Evolutionary conservation across 2,888 invertebrate species (phyloP).

Genomic region (Masnerella sp.): DNA sequence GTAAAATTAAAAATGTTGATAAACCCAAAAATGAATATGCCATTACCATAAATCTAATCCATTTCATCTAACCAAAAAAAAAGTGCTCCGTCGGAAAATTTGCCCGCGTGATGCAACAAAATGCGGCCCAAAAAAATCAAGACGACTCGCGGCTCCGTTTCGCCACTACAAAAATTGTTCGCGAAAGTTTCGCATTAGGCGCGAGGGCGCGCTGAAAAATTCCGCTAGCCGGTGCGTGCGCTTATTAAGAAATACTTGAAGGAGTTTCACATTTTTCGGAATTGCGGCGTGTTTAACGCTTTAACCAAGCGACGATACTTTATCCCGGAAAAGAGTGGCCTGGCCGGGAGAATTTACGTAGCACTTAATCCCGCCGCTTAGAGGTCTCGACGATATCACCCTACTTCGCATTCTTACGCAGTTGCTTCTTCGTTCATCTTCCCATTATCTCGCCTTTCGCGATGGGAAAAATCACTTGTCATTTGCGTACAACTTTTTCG

Average conservation of each 20-base stretch:
- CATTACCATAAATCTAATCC: too few species aligned
- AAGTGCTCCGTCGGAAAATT: too few species aligned
- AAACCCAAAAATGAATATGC: too few species aligned
- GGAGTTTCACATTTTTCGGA: slow-evolving; percentile 51
- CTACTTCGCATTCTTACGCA: slow-evolving; percentile 67
- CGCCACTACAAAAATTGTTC: background rate
- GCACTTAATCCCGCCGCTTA: slow-evolving; percentile 76
- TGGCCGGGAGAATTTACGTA: slow-evolving; percentile 74
- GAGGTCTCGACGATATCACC: slow-evolving; percentile 71
- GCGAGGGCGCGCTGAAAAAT: slow-evolving; percentile 17
- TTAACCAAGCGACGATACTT: slow-evolving; percentile 70
- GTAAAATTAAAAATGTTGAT: too few species aligned
- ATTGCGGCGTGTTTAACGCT: slow-evolving; percentile 55
- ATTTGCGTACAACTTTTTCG: slow-evolving; percentile 4
- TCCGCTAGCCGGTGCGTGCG: slow-evolving; percentile 25
- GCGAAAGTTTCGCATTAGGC: background rate
- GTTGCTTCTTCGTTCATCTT: slow-evolving; percentile 49
- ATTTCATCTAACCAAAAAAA: too few species aligned
- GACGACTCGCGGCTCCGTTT: too few species aligned
- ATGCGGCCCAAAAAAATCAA: too few species aligned
- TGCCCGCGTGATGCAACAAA: too few species aligned
- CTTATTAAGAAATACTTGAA: slow-evolving; percentile 54
- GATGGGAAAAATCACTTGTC: slow-evolving; percentile 39
- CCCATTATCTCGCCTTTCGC: slow-evolving; percentile 30
- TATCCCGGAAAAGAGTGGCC: slow-evolving; percentile 66